phyloP scores from a whole-genome alignment of 2,113 vertebrate species.

The Paralichthys olivaceus region DNA sequence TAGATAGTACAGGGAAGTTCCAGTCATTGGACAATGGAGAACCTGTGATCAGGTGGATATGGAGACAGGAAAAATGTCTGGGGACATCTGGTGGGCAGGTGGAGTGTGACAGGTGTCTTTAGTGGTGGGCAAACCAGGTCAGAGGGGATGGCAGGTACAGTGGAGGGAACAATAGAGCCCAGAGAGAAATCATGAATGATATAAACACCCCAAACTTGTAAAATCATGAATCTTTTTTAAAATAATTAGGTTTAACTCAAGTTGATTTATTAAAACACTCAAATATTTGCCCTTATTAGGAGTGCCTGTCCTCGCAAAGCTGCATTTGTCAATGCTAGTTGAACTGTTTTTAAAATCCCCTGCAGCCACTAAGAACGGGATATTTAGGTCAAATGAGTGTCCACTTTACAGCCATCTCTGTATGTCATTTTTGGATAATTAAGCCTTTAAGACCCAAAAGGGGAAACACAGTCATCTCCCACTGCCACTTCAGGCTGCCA shows the following conservation, averaged over 20 bases:
- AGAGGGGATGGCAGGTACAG: no score
- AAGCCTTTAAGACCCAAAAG: conserved; percentile 36
- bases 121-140: not conserved
- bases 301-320: not conserved
- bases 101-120: not conserved
- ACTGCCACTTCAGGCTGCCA: conserved; percentile 20
- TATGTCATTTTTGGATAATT: conserved; percentile 41
- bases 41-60: no score
- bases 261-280: not conserved
- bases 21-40: no score
- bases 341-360: conserved; percentile 23
- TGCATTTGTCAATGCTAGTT: conserved; percentile 18
- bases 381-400: conserved; percentile 53
- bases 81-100: not conserved
- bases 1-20: not conserved
- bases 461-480: conserved; percentile 1
- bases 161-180: not conserved
- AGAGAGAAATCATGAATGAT: not conserved
- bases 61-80: not conserved
- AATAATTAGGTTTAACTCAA: not conserved
- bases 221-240: not conserved
- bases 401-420: conserved; percentile 40
- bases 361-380: conserved; percentile 5
- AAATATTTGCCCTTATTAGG: not conserved
- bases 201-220: not conserved